Base-by-base conservation (phyloP, 2,888 invertebrate genomes). In the Perizoma flavofasciatum region DNA sequence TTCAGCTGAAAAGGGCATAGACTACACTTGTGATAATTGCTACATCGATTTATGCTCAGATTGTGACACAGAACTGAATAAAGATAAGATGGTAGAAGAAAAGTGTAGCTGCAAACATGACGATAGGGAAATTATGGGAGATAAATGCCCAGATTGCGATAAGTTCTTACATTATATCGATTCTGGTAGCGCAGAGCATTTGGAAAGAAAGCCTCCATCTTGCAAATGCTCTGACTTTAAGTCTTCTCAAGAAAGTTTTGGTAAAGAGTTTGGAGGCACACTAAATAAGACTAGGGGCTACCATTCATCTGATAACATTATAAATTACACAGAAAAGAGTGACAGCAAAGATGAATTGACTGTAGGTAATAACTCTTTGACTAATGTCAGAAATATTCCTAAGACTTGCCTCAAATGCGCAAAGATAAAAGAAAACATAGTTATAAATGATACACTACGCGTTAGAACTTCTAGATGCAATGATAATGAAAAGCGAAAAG, bases 401-500 rank as follows among this genome's bases (percentile, higher is more conserved):
- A 92, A 88, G 74, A 90, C 92, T 5, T 92, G 92, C 73, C 74
- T 92, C 0, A 93, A 92, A 79, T 93, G 92, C 68, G 83, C 83
- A 2, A 90, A 92, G 75, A 92, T 93, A 3, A 92, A 91, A 79
- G 92, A 93, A 75, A 92, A 93, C 67, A 92, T 93, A 9, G 85
- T 78, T 11, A 86, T 88, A 0, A 86, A 84, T 4, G 85, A 89
- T 54, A 83, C 82, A 1, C 66, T 85, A 60, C 83, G 80, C 49
- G 71, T 75, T 0, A 84, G 89, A 68, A 83, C 82, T 65, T 88
- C 89, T 11, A 83, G 91, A 72, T 89, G 85, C 67, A 81, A 73
- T 65, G 89, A 88, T 35, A 72, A 58, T 41, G 88, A 89, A 9
- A 89, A 83, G 65, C 70, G 76, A 32, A 88, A 79, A 72, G 70